Percentiles rank a stretch among this genome's conserved stretches.
Conservation (phyloP, 1,140 invertebrate species). For the Fopius arisanus region DNA sequence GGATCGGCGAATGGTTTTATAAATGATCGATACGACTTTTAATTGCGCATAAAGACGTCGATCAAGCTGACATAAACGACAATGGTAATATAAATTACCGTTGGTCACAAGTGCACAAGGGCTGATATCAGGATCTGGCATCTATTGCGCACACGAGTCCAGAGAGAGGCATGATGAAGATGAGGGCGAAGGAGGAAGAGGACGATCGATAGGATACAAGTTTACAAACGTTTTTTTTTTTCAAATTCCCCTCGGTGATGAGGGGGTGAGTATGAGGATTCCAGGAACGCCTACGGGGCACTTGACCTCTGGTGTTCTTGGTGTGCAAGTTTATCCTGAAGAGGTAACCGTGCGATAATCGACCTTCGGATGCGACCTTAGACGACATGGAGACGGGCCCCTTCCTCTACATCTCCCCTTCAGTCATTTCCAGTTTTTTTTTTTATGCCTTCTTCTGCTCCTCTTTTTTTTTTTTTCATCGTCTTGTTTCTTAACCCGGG, state of each 20-base stretch:
- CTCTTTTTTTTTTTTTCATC: background rate
- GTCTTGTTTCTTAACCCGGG: too few relatives aligned
- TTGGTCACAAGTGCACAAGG: constrained; percentile 16
- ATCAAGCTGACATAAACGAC: constrained; percentile 18
- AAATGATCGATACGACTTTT: background rate
- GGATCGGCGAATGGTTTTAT: background rate
- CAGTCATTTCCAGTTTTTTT: background rate
- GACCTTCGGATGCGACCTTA: constrained; percentile 37
- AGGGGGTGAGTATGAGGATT: constrained; percentile 35
- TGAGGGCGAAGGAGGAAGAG: constrained; percentile 6
- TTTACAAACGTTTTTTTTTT: background rate
- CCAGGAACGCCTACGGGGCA: constrained; percentile 51
- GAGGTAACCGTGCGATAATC: constrained; percentile 31
- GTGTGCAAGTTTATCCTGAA: constrained; percentile 8
- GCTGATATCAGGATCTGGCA: constrained; percentile 8
- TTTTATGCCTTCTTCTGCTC: background rate
- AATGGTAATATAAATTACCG: constrained; percentile 25
- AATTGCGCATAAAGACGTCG: constrained; percentile 15
- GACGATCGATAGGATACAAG: constrained; percentile 5
- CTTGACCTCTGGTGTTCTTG: constrained; percentile 36
- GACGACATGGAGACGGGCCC: constrained; percentile 19
- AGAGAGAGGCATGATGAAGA: background rate
- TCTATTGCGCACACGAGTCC: background rate
- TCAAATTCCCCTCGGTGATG: background rate
- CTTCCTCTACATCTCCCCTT: constrained; percentile 3